Percentiles rank a stretch among this genome's conserved stretches.
Conservation (phyloP, 1,140 invertebrate genomes). For the Pantala flavescens region DNA sequence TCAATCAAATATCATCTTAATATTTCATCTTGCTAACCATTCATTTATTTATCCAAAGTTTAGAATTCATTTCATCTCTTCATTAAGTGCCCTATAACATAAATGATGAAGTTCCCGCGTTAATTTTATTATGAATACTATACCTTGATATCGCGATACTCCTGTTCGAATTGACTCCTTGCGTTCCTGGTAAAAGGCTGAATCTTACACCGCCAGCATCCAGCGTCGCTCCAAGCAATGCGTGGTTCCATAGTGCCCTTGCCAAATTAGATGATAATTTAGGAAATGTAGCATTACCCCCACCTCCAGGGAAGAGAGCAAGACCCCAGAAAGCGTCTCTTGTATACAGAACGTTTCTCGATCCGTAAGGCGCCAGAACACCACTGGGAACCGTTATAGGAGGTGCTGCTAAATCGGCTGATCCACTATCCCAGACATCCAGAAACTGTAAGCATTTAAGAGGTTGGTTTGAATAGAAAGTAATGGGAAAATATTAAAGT, state of each 20-base stretch:
- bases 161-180: too few relatives aligned
- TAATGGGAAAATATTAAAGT: too few relatives aligned
- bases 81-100: too few relatives aligned
- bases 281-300: neutral
- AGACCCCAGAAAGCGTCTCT: slow-evolving; percentile 31
- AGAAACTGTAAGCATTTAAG: slow-evolving; percentile 25
- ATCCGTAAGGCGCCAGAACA: slow-evolving; percentile 28
- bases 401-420: slow-evolving; percentile 27
- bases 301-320: slow-evolving; percentile 25
- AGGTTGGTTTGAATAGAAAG: too few relatives aligned
- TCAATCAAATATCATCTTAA: too few relatives aligned
- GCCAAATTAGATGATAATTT: slow-evolving; percentile 20
- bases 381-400: slow-evolving; percentile 28
- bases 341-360: slow-evolving; percentile 28
- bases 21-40: too few relatives aligned
- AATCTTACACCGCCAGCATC: neutral
- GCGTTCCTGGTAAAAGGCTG: neutral
- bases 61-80: too few relatives aligned
- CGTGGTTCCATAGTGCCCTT: slow-evolving; percentile 29
- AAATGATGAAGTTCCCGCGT: too few relatives aligned
- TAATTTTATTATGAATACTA: too few relatives aligned
- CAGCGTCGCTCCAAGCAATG: slow-evolving; percentile 17
- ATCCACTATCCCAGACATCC: slow-evolving; percentile 28
- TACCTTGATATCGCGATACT: too few relatives aligned
- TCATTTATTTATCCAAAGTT: too few relatives aligned